Percentiles rank a stretch among this genome's conserved stretches.
phyloP scores from a whole-genome alignment of 2,113 vertebrate species.

The Hemiprocne comata region DNA sequence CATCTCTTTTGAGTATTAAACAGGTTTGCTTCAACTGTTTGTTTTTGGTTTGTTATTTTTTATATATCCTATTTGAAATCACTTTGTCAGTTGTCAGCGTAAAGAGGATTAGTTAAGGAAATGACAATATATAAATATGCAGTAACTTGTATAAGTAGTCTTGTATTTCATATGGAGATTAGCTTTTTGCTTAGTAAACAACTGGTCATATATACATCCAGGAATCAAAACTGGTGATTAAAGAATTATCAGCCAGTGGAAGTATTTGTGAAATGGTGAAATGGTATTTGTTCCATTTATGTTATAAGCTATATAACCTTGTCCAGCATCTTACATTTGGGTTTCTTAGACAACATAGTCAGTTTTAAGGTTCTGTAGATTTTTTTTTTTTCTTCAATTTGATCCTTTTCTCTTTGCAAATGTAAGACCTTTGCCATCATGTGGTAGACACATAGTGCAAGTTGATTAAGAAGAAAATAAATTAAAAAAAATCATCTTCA shows the following conservation, averaged over 20 bases:
- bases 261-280: background rate
- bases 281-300: background rate
- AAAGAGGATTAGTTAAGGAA: background rate
- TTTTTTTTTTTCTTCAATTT: background rate
- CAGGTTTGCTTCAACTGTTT: slow-evolving; percentile 80
- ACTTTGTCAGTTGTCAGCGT: background rate
- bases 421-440: background rate
- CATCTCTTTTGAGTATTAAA: slow-evolving; percentile 96
- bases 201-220: background rate
- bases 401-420: background rate
- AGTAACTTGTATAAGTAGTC: background rate
- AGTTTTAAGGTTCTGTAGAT: background rate
- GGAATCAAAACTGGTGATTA: background rate
- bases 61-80: background rate
- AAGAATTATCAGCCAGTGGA: background rate
- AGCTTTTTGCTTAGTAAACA: background rate
- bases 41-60: background rate
- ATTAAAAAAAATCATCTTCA: background rate
- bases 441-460: background rate
- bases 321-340: background rate
- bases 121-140: background rate
- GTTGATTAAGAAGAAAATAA: background rate
- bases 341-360: background rate
- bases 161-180: background rate
- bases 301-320: background rate